Conservation (phyloP, 2,888 invertebrate genomes). For the Drosophila picticornis region DNA sequence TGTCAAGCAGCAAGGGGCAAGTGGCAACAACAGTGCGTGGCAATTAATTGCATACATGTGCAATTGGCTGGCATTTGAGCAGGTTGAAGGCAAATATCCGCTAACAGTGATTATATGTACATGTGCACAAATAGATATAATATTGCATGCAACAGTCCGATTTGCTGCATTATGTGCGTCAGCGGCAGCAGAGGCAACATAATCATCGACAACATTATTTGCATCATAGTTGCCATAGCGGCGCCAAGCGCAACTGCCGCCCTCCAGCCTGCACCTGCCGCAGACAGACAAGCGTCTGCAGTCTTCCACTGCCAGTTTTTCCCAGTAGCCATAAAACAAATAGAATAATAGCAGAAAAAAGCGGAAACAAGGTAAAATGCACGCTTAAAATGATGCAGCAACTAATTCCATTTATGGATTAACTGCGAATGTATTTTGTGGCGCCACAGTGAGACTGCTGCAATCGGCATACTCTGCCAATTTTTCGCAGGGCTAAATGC, state of each 20-base stretch:
- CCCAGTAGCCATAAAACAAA: constrained; percentile 8
- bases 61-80: background rate
- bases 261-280: background rate
- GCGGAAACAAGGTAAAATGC: constrained; percentile 31
- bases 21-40: background rate
- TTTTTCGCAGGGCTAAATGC: background rate
- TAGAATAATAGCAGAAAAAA: constrained; percentile 11
- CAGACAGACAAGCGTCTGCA: background rate
- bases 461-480: constrained; percentile 7
- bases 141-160: constrained; percentile 16
- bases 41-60: background rate
- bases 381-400: constrained; percentile 45
- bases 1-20: background rate
- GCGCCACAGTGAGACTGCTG: constrained; percentile 7
- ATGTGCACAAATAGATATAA: background rate
- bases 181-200: constrained; percentile 23
- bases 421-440: constrained; percentile 43
- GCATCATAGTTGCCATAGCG: constrained; percentile 25
- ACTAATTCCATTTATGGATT: constrained; percentile 63
- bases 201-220: constrained; percentile 52
- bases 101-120: background rate
- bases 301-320: constrained; percentile 16
- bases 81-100: background rate
- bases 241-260: constrained; percentile 5
- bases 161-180: constrained; percentile 13